A percentile compares a stretch with the other conserved stretches of the same genome.
Evolutionary conservation across 1,140 invertebrate species (phyloP).

Genomic region (Cataglyphis hispanica): DNA sequence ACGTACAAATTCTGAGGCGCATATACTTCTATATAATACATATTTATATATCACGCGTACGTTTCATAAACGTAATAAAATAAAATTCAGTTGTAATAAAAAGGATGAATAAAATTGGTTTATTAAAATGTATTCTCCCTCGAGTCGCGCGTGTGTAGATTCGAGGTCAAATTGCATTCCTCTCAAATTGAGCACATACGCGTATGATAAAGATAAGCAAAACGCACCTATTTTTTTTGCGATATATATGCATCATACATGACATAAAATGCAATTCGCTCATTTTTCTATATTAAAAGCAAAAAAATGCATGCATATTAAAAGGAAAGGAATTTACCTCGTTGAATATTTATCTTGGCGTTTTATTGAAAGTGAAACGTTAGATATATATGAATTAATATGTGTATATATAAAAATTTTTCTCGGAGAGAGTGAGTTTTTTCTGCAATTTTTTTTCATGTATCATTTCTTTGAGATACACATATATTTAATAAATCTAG

Average conservation of each 20-base stretch:
- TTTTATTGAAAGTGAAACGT: constrained; percentile 27
- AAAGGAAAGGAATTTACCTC: constrained; percentile 17
- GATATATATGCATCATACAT: background rate
- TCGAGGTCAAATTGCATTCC: constrained; percentile 43
- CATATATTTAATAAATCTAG: background rate
- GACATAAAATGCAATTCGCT: constrained; percentile 27
- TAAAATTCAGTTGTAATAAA: constrained; percentile 3
- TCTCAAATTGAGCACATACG: background rate
- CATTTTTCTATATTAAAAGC: constrained; percentile 34
- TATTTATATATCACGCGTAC: background rate
- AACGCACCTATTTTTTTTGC: background rate
- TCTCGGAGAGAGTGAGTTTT: too few species aligned
- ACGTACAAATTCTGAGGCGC: background rate
- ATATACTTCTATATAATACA: background rate
- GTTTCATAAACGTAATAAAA: background rate
- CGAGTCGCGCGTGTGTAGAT: background rate
- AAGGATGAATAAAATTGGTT: constrained; percentile 3
- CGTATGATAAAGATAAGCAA: background rate
- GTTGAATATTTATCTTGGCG: background rate
- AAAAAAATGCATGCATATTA: background rate
- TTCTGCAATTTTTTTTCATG: background rate
- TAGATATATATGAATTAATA: constrained; percentile 24
- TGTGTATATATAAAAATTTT: background rate
- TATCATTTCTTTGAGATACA: background rate
- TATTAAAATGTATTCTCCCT: constrained; percentile 8